These are phyloP conservation scores for Lepeophtheirus nordmannii DNA, from an alignment of 2,888 invertebrate genomes.

Conservation along the genomic window DNA sequence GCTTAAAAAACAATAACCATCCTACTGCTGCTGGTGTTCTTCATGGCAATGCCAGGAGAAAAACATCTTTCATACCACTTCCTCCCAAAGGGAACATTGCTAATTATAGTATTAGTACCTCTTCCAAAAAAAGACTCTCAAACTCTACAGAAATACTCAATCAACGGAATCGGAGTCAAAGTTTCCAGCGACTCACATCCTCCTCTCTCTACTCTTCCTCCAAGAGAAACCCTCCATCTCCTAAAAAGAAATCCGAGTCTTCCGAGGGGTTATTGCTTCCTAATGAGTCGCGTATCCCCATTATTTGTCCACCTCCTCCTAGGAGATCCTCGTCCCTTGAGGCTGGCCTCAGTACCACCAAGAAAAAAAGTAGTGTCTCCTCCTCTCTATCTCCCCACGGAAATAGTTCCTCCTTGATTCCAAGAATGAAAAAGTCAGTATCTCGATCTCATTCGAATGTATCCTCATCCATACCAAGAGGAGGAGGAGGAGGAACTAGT, in stretches of 20 bases:
- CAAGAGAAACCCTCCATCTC: no score
- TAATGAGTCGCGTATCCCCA: no score
- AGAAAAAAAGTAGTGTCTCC: background rate
- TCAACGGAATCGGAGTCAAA: no score
- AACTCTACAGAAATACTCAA: background rate
- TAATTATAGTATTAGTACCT: no score
- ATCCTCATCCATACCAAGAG: background rate
- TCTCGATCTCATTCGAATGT: background rate
- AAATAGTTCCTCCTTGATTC: background rate
- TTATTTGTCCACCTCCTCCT: no score
- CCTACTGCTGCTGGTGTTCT: no score
- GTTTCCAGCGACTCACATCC: no score
- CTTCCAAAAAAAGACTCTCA: background rate
- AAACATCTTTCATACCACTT: background rate
- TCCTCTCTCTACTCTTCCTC: no score
- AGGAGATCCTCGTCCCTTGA: constrained; percentile 1
- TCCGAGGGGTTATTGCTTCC: no score
- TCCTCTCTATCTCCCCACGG: no score
- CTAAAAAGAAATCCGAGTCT: no score
- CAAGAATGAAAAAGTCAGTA: background rate
- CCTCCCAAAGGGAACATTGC: background rate
- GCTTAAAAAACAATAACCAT: no score
- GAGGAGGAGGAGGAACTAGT: background rate
- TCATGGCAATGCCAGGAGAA: background rate
- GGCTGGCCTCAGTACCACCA: background rate